Evolutionary conservation across 2,797 vertebrate species (phyloP), one percentile per base, ranked within the genome.

Genomic region (Lacerta bilineata): DNA sequence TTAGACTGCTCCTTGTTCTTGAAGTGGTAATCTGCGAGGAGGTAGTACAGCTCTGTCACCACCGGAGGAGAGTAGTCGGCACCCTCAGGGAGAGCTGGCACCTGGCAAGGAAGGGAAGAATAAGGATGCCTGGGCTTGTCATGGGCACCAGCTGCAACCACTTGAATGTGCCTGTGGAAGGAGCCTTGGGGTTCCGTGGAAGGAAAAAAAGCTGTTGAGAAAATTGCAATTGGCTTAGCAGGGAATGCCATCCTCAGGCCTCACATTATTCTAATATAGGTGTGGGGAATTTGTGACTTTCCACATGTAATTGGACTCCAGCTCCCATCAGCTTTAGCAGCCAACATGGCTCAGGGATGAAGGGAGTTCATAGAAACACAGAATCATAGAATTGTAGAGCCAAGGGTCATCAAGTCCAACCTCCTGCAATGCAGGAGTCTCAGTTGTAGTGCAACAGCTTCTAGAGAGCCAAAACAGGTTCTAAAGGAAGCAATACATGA

Each of bases 1-100:
- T 99, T 99, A 75, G 98, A 98, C 94, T 99, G 99, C 86, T 99
- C 99, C 95, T 99, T 99, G 96, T 99, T 99, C 95, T 99, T 99
- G 96, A 99, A 99, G 92, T 99, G 99, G 94, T 99, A 99, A 90
- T 99, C 99, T 33, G 98, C 99, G 95, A 99, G 96, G 81, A 99
- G 97, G 92, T 99, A 99, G 96, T 98, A 99, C 27, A 99, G 96
- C 94, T 99, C 99, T 55, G 98, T 98, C 87, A 98, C 98, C 93
- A 99, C 97, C 0, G 97, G 97, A 87, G 98, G 98, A 23, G 97
- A 97, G 66, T 97, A 97, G 88, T 98, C 96, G 0, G 98, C 97
- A n/a, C 98, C 98, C 83, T 98, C 98, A 0, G 98, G 98, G 64
- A 99, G 98, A 85, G 97, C 96, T 0, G 99, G 99, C 1, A 96